A percentile compares a stretch with the other conserved stretches of the same genome.
phyloP scores from a whole-genome alignment of 1,140 invertebrate genomes.

The Metaphire vulgaris region DNA sequence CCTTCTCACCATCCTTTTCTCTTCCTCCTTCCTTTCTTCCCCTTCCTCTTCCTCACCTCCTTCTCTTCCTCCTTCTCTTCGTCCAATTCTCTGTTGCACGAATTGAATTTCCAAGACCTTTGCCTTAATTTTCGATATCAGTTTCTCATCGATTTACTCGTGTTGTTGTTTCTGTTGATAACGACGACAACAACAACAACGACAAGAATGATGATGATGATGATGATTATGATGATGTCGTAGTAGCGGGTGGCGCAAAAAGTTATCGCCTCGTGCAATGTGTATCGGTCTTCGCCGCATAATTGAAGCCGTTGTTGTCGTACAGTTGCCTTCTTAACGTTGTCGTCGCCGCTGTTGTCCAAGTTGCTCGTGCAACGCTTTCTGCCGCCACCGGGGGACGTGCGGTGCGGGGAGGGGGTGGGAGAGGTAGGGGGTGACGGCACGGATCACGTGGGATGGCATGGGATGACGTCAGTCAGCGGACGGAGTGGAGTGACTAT shows the following conservation, averaged over 20 bases:
- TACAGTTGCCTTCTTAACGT: neutral
- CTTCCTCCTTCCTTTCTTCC: neutral
- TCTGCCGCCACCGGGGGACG: neutral
- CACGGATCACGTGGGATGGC: neutral
- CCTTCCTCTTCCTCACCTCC: neutral
- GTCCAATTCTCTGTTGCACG: neutral
- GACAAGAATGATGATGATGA: neutral
- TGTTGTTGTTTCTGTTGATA: no score
- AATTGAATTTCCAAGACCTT: neutral
- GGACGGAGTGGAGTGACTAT: no score
- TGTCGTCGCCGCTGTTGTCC: no score
- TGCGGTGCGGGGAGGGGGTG: neutral
- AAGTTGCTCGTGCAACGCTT: no score
- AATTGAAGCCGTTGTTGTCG: no score
- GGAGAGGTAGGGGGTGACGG: neutral
- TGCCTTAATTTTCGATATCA: neutral
- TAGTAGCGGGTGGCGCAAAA: no score
- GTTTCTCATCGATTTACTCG: neutral
- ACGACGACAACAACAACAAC: neutral
- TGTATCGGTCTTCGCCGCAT: no score
- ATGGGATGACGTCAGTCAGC: neutral
- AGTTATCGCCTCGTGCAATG: no score
- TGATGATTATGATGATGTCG: no score
- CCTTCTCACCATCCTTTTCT: neutral
- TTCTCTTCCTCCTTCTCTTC: neutral